Base-by-base conservation (phyloP, 2,113 vertebrate species). In the Sphaerodactylus townsendi region DNA sequence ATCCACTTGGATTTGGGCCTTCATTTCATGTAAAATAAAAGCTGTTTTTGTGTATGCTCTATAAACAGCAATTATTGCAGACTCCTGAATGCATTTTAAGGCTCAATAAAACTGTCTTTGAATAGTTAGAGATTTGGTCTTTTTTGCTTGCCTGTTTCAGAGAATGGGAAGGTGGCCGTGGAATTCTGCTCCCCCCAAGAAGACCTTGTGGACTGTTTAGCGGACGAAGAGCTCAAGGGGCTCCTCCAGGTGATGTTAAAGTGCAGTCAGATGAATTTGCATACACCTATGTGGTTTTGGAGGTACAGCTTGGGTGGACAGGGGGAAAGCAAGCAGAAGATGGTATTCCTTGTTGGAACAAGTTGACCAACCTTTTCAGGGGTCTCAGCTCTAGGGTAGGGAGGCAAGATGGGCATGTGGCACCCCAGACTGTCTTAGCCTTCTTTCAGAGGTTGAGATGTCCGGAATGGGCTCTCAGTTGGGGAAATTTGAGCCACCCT, bases 131-230 rank as follows among this genome's bases (percentile, higher is more conserved):
- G 14, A 30, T 11, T 35, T 48, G 71, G n/a, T 19, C 19, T 21
- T 69, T 17, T 82, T 66, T 76, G 19, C 59, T 56, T 75, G 4
- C 69, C 85, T 69, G 3, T 84, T 92, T 78, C 91, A 97, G 96
- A 96, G 28, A 97, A 90, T 14, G 96, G 96, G 59, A 97, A 96
- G 86, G 94, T 96, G 80, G 95, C 92, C 0, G 94, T 96, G 78
- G 95, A 94, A 41, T 94, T 94, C 62, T 91, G 82, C 75, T 69
- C 78, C 76, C 81, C 90, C 50, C 83, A 85, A n/a, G 93, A 95
- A 53, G 94, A 95, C 72, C 85, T 89, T 62, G 81, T 85, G 25
- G 93, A 94, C 39, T 80, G 77, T 41, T 56, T 94, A 77, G 90
- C 92, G 28, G 94, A 96, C 71, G 95, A 96, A 50, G 94, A 96